These are phyloP conservation scores for Bos indicus DNA, from an alignment of 2,113 vertebrate genomes.

Conservation along the genomic window DNA sequence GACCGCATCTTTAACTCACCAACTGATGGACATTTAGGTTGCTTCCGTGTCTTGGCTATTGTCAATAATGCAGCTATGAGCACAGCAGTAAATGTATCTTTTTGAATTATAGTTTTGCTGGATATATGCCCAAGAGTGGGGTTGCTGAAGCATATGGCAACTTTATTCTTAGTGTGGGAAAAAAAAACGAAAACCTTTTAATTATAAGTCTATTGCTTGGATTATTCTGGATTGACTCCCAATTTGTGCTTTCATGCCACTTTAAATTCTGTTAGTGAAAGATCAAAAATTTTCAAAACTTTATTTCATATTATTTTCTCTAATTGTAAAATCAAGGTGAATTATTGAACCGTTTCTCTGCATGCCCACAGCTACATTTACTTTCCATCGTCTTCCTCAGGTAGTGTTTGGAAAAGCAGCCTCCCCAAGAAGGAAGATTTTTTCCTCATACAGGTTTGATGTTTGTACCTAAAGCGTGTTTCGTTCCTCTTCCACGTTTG, in stretches of 20 bases:
- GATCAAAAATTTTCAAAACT: background rate
- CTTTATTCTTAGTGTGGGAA: background rate
- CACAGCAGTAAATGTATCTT: background rate
- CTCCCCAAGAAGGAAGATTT: background rate
- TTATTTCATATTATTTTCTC: background rate
- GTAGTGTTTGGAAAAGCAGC: background rate
- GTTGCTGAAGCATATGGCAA: background rate
- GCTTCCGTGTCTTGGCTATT: rapidly evolving
- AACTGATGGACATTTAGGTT: background rate
- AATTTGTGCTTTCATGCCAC: background rate
- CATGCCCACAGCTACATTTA: background rate
- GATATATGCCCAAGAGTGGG: background rate
- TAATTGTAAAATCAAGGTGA: background rate
- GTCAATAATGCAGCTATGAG: background rate
- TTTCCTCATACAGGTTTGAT: background rate
- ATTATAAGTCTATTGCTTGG: background rate
- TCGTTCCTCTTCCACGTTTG: background rate
- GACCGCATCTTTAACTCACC: background rate
- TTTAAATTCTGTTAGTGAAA: background rate
- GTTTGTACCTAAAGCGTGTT: background rate
- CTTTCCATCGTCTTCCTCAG: background rate
- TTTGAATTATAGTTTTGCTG: background rate
- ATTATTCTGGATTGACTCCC: background rate
- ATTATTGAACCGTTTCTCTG: background rate
- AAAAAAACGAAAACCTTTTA: background rate